Base-by-base conservation (phyloP, 2,888 invertebrate species). In the Noctua janthe region DNA sequence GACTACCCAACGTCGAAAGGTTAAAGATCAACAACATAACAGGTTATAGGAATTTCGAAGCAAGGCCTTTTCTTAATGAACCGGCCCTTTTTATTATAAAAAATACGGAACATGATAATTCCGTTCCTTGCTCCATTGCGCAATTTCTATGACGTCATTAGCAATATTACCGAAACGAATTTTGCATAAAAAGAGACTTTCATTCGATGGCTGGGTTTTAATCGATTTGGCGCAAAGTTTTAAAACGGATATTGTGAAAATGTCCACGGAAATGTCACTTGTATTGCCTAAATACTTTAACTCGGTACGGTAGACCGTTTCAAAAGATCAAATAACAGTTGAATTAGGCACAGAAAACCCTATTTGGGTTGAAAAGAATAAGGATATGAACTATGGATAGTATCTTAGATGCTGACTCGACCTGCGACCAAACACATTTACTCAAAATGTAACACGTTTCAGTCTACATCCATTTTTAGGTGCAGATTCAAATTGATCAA, bases 141-240 rank as follows among this genome's bases (percentile, higher is more conserved):
- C 80, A 78, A 71, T 78, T 78, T 74, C 77, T 78, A 69, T 80
- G 87, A 88, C 78, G 76, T 90, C 83, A 81, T 81, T 82, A 83
- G 82, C 59, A 73, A 81, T 77, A 74, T 75, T 79, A 78, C 56
- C 39, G 67, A 86, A 88, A 82, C 49, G 39, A 71, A 79, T 82
- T 83, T 78, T 43, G 66, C 43, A 76, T 87, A 79, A 83, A 81
- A 82, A 83, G 69, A 69, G 64, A 39, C 15, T 49, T 62, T 56
- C 13, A 11, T 73, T 67, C n/a, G 54, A 76, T 39, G 5, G 15
- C 13, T 23, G 5, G 11, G 29, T 77, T 15, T 49, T 54, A 67
- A 71, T 82, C 70, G 74, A 72, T 47, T 39, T 51, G 49, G 11
- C 47, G n/a, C 15, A 56, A 1, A 59, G 7, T 29, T 56, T 69